These are phyloP conservation scores for Galleria mellonella DNA, from an alignment of 1,140 invertebrate genomes.

Conservation along the genomic window DNA sequence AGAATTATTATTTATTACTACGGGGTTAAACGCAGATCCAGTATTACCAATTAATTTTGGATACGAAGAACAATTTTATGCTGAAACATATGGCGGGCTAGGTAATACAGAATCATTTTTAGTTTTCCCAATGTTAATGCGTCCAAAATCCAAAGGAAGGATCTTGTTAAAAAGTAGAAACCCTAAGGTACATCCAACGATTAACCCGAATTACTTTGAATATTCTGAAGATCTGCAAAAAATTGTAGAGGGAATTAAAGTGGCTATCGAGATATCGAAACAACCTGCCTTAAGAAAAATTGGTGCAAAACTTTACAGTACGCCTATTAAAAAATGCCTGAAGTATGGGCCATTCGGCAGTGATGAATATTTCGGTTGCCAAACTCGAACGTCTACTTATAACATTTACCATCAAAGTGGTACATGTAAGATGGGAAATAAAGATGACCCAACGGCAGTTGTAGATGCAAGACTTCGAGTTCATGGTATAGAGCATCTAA, in stretches of 20 bases:
- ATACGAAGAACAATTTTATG: constrained; percentile 57
- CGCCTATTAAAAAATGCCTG: constrained; percentile 64
- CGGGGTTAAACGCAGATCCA: background rate
- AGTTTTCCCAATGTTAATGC: constrained; percentile 67
- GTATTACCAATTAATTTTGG: constrained; percentile 20
- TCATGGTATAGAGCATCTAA: constrained; percentile 78
- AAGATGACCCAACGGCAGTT: constrained; percentile 76
- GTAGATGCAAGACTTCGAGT: constrained; percentile 81
- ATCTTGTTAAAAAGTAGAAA: constrained; percentile 47
- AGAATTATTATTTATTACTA: constrained; percentile 40
- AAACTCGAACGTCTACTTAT: constrained; percentile 76
- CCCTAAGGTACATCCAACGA: constrained; percentile 77
- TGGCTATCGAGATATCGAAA: constrained; percentile 54
- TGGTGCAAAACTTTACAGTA: constrained; percentile 37
- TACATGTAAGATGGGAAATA: constrained; percentile 86
- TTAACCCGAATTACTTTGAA: constrained; percentile 86
- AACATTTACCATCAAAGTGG: constrained; percentile 84
- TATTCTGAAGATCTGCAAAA: constrained; percentile 81
- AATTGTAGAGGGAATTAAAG: constrained; percentile 78
- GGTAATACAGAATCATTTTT: constrained; percentile 59
- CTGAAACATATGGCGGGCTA: constrained; percentile 46
- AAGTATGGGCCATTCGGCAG: constrained; percentile 57
- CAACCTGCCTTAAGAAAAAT: constrained; percentile 53
- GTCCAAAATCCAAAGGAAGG: constrained; percentile 70
- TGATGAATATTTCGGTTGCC: constrained; percentile 80